Base-by-base conservation (phyloP, 2,797 vertebrate species). In the Spheniscus humboldti region DNA sequence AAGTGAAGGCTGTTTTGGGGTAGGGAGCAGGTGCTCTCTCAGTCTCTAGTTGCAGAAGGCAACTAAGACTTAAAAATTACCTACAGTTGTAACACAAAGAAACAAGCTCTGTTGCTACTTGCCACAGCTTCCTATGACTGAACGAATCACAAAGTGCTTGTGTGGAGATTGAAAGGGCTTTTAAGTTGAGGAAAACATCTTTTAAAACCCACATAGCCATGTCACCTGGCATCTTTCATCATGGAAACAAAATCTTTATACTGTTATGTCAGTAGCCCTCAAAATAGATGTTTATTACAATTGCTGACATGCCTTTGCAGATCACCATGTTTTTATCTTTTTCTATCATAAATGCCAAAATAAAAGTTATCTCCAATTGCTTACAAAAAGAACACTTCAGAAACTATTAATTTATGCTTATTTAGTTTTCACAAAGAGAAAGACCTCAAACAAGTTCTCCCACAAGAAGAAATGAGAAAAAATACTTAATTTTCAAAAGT, bases 381-480 rank as follows among this genome's bases (percentile, higher is more conserved):
- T 63, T 60, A 79, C 79, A 56, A 71, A 69, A 53, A 87, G 20
- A 45, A 13, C 28, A 11, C 56, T 89, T 37, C 47, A 75, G 53
- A 74, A 95, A 94, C 72, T 59, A 75, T 83, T 77, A 37, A 75
- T 91, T 91, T 90, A 53, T 75, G 24, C 45, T 87, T 59, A 37
- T 31, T 90, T 77, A 77, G 28, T 56, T 90, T 52, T 75, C 67
- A 89, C n/a, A 83, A 67, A 22, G 15, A 67, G 16, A 45, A 80
- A 82, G 30, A 82, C 41, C 45, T 93, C 77, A 53, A 94, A 66
- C 10, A 79, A 68, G 13, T 41, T 69, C 56, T 74, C 69, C 43
- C 24, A 48, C 14, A 45, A 24, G 48, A 24, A 71, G 28, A 63
- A 56, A 28, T n/a, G 37, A 92, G 41, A 74, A 43, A 66, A 78